Evolutionary conservation across 2,797 vertebrate species (phyloP).

Genomic region (Pteronotus mesoamericanus): DNA sequence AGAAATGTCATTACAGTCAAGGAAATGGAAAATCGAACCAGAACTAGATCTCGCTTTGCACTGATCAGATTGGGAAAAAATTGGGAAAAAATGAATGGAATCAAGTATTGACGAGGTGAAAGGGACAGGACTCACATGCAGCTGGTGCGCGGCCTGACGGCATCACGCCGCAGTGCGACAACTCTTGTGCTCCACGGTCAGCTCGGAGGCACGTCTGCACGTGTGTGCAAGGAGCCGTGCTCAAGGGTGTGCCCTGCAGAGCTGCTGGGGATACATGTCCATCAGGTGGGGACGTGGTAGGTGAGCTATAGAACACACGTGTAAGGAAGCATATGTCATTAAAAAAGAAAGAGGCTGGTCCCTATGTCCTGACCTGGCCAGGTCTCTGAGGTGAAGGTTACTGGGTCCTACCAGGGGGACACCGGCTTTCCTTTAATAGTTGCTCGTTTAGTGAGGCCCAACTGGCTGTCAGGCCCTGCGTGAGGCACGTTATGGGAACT

Average conservation of each 20-base stretch:
- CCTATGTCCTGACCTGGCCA: rapidly evolving
- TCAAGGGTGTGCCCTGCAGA: too few relatives aligned
- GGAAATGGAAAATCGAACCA: neutral
- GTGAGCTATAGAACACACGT: rapidly evolving
- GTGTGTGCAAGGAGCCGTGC: rapidly evolving
- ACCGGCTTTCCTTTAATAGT: neutral
- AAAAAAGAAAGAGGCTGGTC: neutral
- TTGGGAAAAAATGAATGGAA: neutral
- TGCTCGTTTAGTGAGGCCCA: neutral
- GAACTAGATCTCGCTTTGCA: neutral
- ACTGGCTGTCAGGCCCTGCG: neutral
- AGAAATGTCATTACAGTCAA: neutral
- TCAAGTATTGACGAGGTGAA: neutral
- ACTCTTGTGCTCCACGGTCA: rapidly evolving
- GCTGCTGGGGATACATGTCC: neutral
- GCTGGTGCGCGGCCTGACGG: too few relatives aligned
- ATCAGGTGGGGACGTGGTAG: neutral
- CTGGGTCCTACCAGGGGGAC: neutral
- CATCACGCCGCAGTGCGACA: rapidly evolving
- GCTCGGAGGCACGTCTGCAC: neutral
- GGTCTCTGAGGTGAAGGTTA: neutral
- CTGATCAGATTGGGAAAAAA: neutral
- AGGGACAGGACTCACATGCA: rapidly evolving
- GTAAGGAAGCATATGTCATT: neutral
- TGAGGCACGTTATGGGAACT: neutral